Percentiles rank a stretch among this genome's conserved stretches.
Evolutionary conservation across 2,888 invertebrate genomes (phyloP).

Genomic region (Sarcophaga carnaria): DNA sequence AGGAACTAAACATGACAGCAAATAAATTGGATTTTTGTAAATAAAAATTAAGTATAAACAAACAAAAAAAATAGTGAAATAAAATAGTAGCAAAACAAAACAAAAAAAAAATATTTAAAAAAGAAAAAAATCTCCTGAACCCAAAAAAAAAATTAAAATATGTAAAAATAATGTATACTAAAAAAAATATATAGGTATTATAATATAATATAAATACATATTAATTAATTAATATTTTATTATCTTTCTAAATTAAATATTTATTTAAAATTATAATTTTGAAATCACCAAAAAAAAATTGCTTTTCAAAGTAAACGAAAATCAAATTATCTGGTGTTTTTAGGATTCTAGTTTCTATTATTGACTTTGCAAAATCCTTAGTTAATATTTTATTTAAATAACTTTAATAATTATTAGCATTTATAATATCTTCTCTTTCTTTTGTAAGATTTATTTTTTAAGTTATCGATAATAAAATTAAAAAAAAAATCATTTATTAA

Average conservation of each 20-base stretch:
- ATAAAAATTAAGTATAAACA: constrained; percentile 14
- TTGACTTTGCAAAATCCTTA: constrained; percentile 5
- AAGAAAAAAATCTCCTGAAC: constrained; percentile 27
- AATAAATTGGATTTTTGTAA: constrained; percentile 21
- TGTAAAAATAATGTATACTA: constrained; percentile 51
- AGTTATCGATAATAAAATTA: constrained; percentile 36
- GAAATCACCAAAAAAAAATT: background rate
- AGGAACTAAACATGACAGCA: constrained; percentile 46
- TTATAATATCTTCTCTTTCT: constrained; percentile 23
- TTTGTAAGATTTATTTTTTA: constrained; percentile 27
- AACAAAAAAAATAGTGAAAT: background rate
- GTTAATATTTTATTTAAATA: constrained; percentile 40
- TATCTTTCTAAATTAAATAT: background rate
- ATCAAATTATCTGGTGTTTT: background rate
- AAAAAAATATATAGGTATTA: constrained; percentile 49
- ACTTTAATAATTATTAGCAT: constrained; percentile 47
- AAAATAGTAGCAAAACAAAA: constrained; percentile 31
- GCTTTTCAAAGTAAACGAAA: background rate
- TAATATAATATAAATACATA: background rate
- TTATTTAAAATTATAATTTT: background rate
- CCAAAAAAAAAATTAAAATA: constrained; percentile 55
- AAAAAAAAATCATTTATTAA: constrained; percentile 32
- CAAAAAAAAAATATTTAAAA: constrained; percentile 48
- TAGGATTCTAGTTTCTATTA: constrained; percentile 2
- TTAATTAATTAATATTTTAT: background rate